phyloP scores from a whole-genome alignment of 2,113 vertebrate species.

The Anarrhichthys ocellatus region DNA sequence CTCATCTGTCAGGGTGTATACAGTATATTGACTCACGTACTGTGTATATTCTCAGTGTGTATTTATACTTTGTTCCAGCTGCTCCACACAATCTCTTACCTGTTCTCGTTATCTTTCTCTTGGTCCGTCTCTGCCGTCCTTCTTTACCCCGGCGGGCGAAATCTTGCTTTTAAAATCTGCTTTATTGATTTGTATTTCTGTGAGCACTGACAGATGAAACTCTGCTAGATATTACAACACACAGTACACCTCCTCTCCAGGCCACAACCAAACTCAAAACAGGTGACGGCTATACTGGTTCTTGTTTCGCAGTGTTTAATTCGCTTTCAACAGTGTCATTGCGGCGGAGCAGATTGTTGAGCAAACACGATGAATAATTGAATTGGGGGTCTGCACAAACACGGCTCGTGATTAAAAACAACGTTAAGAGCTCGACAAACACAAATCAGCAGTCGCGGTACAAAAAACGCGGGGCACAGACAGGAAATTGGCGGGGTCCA shows the following conservation, averaged over 20 bases:
- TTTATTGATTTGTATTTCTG: slow-evolving; percentile 23
- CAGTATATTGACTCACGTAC: slow-evolving; percentile 16
- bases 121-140: not conserved
- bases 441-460: slow-evolving; percentile 16
- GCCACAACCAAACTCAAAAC: not conserved
- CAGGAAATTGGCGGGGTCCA: slow-evolving; percentile 28
- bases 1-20: slow-evolving; percentile 18
- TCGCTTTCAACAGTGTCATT: not conserved
- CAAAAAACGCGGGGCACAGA: not conserved
- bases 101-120: slow-evolving; percentile 15
- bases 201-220: slow-evolving; percentile 14
- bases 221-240: slow-evolving; percentile 26
- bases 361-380: slow-evolving; percentile 63
- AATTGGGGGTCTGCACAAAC: slow-evolving; percentile 60
- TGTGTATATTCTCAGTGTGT: slow-evolving; percentile 24
- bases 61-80: slow-evolving; percentile 31
- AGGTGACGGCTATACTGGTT: not conserved
- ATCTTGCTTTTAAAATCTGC: slow-evolving; percentile 15
- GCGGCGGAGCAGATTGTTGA: slow-evolving; percentile 27
- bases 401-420: slow-evolving; percentile 54
- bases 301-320: slow-evolving; percentile 19
- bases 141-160: slow-evolving; percentile 2
- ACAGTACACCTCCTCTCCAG: not conserved
- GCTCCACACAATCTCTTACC: slow-evolving; percentile 13
- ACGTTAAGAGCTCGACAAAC: slow-evolving; percentile 39